phyloP scores from a whole-genome alignment of 1,140 invertebrate species.

The Drosophila navojoa region DNA sequence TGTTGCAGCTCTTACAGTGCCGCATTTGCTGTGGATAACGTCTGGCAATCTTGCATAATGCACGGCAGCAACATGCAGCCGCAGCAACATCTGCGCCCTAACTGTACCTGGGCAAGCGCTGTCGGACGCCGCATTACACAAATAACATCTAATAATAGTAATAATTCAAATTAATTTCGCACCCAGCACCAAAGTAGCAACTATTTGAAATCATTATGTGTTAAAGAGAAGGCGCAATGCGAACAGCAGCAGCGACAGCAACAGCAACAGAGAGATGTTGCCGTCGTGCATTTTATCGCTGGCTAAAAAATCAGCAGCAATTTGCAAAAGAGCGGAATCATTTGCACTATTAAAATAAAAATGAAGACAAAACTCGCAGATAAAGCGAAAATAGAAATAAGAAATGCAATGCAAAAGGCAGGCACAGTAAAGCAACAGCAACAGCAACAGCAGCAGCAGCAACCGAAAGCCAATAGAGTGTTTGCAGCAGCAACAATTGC shows the following conservation, averaged over 20 bases:
- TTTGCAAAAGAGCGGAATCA: conserved; percentile 57
- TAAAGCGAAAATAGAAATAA: conserved; percentile 69
- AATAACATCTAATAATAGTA: conserved; percentile 76
- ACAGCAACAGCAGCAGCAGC: conserved; percentile 20
- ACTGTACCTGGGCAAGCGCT: conserved; percentile 47
- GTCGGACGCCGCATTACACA: conserved; percentile 52
- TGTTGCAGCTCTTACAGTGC: conserved; percentile 27
- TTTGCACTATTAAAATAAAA: conserved; percentile 81
- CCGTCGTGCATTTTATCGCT: conserved; percentile 45
- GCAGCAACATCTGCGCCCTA: conserved; percentile 37
- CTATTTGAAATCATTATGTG: conserved; percentile 74
- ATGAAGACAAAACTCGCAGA: conserved; percentile 80
- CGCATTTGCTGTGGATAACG: conserved; percentile 28
- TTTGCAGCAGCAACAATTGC: conserved; percentile 47
- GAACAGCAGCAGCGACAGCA: not conserved
- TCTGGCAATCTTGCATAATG: conserved; percentile 59
- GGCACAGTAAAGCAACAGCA: conserved; percentile 20
- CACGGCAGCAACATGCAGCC: conserved; percentile 33
- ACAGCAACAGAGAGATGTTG: not conserved
- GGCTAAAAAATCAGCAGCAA: conserved; percentile 49
- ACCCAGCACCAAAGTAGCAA: conserved; percentile 51
- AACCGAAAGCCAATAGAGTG: conserved; percentile 66
- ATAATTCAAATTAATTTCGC: conserved; percentile 80
- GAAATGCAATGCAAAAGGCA: conserved; percentile 39
- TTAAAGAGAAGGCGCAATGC: conserved; percentile 49